Percentiles rank a stretch among this genome's conserved stretches.
Conservation (phyloP, 2,888 invertebrate species). For the Sinopyrophorus schimmeli region DNA sequence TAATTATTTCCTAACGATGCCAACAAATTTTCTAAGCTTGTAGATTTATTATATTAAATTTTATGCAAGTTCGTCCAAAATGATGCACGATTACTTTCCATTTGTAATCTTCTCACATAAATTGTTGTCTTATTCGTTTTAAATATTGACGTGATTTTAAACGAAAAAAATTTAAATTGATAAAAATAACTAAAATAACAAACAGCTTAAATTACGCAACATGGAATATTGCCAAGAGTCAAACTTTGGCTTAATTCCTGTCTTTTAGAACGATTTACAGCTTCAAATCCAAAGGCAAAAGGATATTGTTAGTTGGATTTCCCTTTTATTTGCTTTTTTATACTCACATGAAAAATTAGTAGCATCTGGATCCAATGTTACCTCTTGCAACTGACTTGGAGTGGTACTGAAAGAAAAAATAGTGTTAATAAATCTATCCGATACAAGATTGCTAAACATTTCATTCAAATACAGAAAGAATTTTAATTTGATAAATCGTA, state of each 20-base stretch:
- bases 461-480: no score
- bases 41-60: no score
- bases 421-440: slow-evolving; percentile 1
- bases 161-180: not conserved
- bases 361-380: slow-evolving; percentile 63
- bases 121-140: no score
- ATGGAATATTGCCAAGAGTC: slow-evolving; percentile 18
- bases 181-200: slow-evolving; percentile 12
- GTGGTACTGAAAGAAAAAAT: slow-evolving; percentile 64
- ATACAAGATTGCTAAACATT: not conserved
- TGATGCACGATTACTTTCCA: no score
- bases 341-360: slow-evolving; percentile 52
- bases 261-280: slow-evolving; percentile 6
- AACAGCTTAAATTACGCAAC: slow-evolving; percentile 17
- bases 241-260: not conserved
- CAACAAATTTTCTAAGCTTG: no score
- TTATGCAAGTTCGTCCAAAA: no score
- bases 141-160: no score
- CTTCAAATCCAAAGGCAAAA: slow-evolving; percentile 5
- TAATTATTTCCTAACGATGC: no score
- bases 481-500: no score
- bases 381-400: slow-evolving; percentile 71
- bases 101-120: no score
- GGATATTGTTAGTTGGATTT: not conserved
- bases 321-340: not conserved